A percentile compares a stretch with the other conserved stretches of the same genome.
Conservation (phyloP, 2,113 vertebrate species). For the Panthera tigris region DNA sequence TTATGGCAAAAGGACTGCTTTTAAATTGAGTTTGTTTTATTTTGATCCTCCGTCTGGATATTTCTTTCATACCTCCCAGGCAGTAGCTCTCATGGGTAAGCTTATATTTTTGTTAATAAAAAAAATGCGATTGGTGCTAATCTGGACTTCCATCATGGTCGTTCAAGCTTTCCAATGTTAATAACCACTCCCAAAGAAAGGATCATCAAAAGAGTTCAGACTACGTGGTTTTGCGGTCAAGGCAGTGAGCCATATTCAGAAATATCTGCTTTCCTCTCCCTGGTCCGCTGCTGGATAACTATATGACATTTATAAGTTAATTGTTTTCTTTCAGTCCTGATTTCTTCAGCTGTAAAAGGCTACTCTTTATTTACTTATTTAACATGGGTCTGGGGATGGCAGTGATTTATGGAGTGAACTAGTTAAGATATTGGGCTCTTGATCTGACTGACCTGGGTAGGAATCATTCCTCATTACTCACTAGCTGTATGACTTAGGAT, state of each 20-base stretch:
- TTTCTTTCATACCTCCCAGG: constrained; percentile 76
- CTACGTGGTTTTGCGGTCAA: background rate
- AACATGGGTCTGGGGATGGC: background rate
- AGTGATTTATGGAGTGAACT: constrained; percentile 57
- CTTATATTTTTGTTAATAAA: constrained; percentile 78
- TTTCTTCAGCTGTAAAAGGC: constrained; percentile 61
- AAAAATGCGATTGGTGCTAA: constrained; percentile 73
- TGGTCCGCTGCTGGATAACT: constrained; percentile 34
- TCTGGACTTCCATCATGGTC: constrained; percentile 69
- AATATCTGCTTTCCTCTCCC: constrained; percentile 39
- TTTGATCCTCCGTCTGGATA: constrained; percentile 73
- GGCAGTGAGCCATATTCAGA: constrained; percentile 56
- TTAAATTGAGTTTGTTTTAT: constrained; percentile 75
- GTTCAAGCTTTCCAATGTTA: constrained; percentile 58
- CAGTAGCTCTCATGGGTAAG: constrained; percentile 67
- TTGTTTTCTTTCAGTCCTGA: constrained; percentile 66
- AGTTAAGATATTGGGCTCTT: constrained; percentile 55
- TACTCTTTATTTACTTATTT: constrained; percentile 58
- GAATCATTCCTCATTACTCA: constrained; percentile 20
- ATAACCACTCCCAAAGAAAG: constrained; percentile 60
- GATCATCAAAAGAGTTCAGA: constrained; percentile 45
- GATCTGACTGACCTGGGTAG: constrained; percentile 24
- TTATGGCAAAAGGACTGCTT: constrained; percentile 62
- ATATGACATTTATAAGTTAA: constrained; percentile 67
- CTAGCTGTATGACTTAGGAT: background rate